Conservation (phyloP, 2,113 vertebrate species). For the Ramphastos sulfuratus region DNA sequence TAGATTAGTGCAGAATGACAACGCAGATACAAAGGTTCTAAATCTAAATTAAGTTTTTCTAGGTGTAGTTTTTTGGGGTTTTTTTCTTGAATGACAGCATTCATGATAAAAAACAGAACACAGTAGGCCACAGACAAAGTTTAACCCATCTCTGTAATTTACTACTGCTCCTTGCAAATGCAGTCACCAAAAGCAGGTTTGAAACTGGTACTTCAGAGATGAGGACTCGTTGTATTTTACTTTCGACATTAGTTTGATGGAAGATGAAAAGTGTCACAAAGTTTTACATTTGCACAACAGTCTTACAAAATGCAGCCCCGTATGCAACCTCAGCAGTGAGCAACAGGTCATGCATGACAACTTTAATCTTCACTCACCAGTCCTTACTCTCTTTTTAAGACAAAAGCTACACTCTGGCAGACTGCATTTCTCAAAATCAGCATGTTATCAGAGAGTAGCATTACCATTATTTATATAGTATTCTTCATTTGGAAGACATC, state of each 20-base stretch:
- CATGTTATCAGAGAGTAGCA: not conserved
- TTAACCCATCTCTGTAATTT: constrained; percentile 16
- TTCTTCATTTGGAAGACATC: constrained; percentile 5
- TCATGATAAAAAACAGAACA: constrained; percentile 25
- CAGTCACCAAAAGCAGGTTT: not conserved
- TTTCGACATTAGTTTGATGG: not conserved
- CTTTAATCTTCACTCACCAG: constrained; percentile 26
- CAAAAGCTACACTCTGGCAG: constrained; percentile 18
- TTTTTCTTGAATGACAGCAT: not conserved
- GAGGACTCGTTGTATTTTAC: not conserved
- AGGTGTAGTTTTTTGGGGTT: not conserved
- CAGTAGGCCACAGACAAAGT: not conserved
- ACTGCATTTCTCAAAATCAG: constrained; percentile 32
- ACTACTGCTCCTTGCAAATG: not conserved
- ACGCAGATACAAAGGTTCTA: constrained; percentile 6
- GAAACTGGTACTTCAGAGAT: not conserved
- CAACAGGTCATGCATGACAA: constrained; percentile 4
- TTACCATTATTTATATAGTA: not conserved
- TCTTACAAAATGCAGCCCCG: not conserved
- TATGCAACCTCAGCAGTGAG: constrained; percentile 17
- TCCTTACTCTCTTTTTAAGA: not conserved
- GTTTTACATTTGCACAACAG: not conserved
- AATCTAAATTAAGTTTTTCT: constrained; percentile 27
- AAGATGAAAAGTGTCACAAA: not conserved
- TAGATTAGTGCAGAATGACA: not conserved